Base-by-base conservation (phyloP, 1,140 invertebrate genomes). In the Mya arenaria region DNA sequence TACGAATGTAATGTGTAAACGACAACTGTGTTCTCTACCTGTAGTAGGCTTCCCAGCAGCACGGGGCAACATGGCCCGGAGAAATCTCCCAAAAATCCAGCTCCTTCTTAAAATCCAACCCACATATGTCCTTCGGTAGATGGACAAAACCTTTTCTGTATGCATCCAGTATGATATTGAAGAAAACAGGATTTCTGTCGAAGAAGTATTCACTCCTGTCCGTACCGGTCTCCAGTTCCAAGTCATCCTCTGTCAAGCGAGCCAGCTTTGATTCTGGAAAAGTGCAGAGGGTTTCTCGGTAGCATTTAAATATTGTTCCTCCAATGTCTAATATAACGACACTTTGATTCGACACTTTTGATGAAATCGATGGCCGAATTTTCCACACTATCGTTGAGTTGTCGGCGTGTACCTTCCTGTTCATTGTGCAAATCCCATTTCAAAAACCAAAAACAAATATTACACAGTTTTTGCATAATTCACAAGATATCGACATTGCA, bases 101-200 rank as follows among this genome's bases (percentile, higher is more conserved):
- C 66, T 89, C 88, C 39, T 71, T 66, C 60, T 83, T 78, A 13
- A 87, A 79, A 25, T 82, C 69, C 32, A 84, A 68, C 25, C 86
- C 85, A 41, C 88, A 89, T 3, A 88, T 66, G 74, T 82, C 74
- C n/a, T 73, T 82, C 15, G 88, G 88, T 68, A 86, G 56, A 73
- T 89, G 88, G 13, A 89, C 55, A 32, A 83, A 84, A 23, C 85
- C 85, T 39, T 82, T 84, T 39, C 84, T 63, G 55, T 85, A 89
- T 37, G 86, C 82, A 60, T 89, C 83, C 17, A 89, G 52, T 32
- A 89, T 84, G 55, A 69, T 82, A 10, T 65, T 48, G 69, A 89
- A 89, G 1, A 89, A 77, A n/a, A 66, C 78, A 17, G 88, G 85
- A 66, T 88, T 75, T n/a, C 88, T 55, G 68, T 89, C 88, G 81